Base-by-base conservation (phyloP, 1,140 invertebrate genomes). In the Procambarus virginalis region DNA sequence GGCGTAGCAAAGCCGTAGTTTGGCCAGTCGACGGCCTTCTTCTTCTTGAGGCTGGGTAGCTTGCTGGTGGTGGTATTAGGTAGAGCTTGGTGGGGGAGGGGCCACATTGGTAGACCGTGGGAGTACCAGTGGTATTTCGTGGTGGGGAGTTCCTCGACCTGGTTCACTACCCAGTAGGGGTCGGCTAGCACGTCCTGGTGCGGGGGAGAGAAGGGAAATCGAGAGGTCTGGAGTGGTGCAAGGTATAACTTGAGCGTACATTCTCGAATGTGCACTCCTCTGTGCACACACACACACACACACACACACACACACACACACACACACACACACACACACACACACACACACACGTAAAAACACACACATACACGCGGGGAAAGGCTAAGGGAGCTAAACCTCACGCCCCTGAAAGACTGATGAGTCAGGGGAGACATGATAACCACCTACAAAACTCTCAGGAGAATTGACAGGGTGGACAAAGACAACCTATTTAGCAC, bases 41-140 rank as follows among this genome's bases (percentile, higher is more conserved):
- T 87, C 46, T 87, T 87, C 20, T 45, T 45, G 20, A 73, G 45
- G 34, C 45, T 2, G 12, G 60, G 60, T 14, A 48, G 45, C 55
- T 60, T 76, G 70, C 73, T 45, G 78, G 58, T 22, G 48, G 85
- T 80, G 10, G 8, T 80, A 60, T 87, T 87, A 48, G 77, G 1
- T 2, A 87, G 45, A 2, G 77, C 85, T 49, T 87, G 85, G 85
- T 81, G 45, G 20, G 85, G 85, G 0, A 87, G 77, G 17, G 85
- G 85, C 85, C 85, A 87, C 58, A 87, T 87, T 2, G 85, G 85
- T 8, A 87, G 78, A 9, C 85, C 85, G 49, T 87, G 85, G 48
- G 22, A 51, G 48, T 87, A 87, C 85, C 85, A 87, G 73, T 87
- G 78, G 68, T 81, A 70, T n/a, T 81, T 87, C 12, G 77, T 81